These are phyloP conservation scores for Brenthis daphne DNA, from an alignment of 2,888 invertebrate species.

Conservation along the genomic window DNA sequence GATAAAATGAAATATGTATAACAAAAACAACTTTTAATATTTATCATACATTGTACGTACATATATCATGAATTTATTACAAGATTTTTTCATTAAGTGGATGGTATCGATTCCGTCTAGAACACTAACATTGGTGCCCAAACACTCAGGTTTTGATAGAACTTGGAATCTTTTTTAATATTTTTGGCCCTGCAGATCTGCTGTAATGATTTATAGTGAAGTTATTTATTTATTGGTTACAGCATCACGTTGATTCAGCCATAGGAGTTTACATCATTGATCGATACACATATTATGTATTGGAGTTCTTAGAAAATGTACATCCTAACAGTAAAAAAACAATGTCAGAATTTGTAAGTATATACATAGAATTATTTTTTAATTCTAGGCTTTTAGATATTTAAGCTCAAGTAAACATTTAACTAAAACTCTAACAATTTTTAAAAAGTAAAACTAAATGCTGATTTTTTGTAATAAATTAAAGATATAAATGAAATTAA, in stretches of 20 bases:
- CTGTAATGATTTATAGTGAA: not conserved
- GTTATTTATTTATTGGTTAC: constrained; percentile 36
- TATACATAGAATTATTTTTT: constrained; percentile 7
- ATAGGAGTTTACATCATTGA: constrained; percentile 99
- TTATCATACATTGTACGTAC: no score
- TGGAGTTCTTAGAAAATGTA: constrained; percentile 97
- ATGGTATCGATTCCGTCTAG: no score
- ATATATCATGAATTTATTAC: no score
- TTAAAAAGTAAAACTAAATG: no score
- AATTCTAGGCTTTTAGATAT: not conserved
- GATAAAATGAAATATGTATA: no score
- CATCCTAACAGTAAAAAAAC: constrained; percentile 92
- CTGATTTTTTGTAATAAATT: no score
- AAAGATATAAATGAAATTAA: no score
- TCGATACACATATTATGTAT: constrained; percentile 97
- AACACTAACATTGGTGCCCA: no score
- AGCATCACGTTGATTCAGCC: constrained; percentile 99
- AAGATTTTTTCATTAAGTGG: no score
- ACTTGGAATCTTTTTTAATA: not conserved
- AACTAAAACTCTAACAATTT: no score
- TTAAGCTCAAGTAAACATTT: not conserved
- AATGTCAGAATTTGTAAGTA: constrained; percentile 96
- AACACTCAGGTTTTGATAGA: not conserved
- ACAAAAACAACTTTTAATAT: no score
- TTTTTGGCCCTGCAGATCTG: not conserved